A percentile compares a stretch with the other conserved stretches of the same genome.
Evolutionary conservation across 2,113 vertebrate genomes (phyloP).

Genomic region (Ctenomys sociabilis): DNA sequence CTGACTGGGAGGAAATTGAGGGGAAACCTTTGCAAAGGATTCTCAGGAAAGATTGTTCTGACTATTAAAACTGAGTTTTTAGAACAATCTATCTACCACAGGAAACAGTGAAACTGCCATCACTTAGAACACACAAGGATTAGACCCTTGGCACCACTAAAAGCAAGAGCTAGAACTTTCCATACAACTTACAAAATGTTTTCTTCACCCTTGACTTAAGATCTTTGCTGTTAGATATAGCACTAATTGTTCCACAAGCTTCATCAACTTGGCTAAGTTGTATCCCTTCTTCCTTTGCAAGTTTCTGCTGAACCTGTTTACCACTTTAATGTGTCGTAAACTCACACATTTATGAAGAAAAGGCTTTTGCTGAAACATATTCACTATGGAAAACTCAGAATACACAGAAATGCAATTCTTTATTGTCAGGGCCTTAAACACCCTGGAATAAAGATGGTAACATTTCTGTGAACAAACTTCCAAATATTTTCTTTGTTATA

Average conservation of each 20-base stretch:
- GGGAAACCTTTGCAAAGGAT: constrained; percentile 23
- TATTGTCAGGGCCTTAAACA: background rate
- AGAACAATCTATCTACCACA: constrained; percentile 66
- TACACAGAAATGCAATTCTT: background rate
- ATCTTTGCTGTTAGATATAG: background rate
- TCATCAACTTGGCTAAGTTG: background rate
- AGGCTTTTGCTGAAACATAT: background rate
- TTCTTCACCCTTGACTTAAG: constrained; percentile 47
- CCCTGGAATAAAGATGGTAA: background rate
- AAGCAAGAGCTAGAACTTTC: constrained; percentile 41
- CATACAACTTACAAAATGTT: background rate
- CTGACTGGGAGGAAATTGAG: constrained; percentile 43
- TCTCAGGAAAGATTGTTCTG: constrained; percentile 49
- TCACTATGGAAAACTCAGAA: background rate
- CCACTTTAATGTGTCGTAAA: background rate
- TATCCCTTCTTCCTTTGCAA: background rate
- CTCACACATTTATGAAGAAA: background rate
- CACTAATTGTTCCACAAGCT: background rate
- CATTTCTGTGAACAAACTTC: background rate
- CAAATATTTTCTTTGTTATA: background rate
- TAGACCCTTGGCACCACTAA: constrained; percentile 27
- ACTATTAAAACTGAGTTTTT: constrained; percentile 61
- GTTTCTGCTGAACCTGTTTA: background rate
- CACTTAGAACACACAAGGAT: constrained; percentile 40
- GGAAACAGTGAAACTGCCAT: constrained; percentile 60